A percentile compares a stretch with the other conserved stretches of the same genome.
Evolutionary conservation across 1,140 invertebrate species (phyloP).

Genomic region (Sitophilus oryzae): DNA sequence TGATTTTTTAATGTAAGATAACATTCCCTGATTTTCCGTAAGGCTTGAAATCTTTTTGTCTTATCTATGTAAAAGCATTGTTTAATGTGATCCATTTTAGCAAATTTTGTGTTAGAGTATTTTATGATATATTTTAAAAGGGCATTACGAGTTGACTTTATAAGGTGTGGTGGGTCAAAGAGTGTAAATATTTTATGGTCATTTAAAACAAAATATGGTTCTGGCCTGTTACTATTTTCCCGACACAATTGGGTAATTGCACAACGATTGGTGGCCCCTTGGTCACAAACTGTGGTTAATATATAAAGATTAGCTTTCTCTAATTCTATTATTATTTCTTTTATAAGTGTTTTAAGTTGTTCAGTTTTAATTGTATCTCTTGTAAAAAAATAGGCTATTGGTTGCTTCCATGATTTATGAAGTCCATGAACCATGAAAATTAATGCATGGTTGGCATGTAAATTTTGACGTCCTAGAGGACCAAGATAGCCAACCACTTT

Average conservation of each 20-base stretch:
- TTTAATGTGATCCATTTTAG: not conserved
- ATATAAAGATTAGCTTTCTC: not conserved
- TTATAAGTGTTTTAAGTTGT: not conserved
- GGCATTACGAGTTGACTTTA: conserved; percentile 12
- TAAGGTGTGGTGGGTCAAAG: conserved; percentile 11
- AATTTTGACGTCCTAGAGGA: not conserved
- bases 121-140: conserved; percentile 14
- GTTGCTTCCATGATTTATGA: not conserved
- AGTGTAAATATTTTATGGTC: conserved; percentile 9
- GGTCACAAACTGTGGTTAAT: conserved; percentile 2
- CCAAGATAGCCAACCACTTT: conserved; percentile 1
- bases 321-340: not conserved
- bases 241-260: not conserved
- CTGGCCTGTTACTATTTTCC: not conserved
- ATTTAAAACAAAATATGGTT: conserved; percentile 7
- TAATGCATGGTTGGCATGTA: not conserved
- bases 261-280: not conserved
- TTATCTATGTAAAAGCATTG: too few relatives aligned
- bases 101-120: conserved; percentile 4
- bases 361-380: not conserved
- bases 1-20: too few relatives aligned
- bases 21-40: too few relatives aligned
- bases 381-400: not conserved
- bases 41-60: too few relatives aligned
- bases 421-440: not conserved